Conservation (phyloP, 2,113 vertebrate species). For the Aptenodytes forsteri region DNA sequence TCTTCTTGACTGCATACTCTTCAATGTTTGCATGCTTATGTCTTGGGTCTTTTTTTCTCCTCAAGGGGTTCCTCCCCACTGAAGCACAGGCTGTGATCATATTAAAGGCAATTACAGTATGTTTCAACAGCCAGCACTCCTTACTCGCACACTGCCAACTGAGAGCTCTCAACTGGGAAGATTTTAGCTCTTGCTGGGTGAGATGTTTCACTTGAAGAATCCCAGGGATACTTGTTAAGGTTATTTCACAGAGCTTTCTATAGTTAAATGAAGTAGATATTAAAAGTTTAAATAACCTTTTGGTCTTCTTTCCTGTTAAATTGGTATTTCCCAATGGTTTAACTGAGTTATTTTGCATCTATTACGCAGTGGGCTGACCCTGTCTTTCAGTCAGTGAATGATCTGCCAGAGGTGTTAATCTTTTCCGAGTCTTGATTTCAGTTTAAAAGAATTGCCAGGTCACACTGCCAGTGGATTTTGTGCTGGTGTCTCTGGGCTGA, state of each 20-base stretch:
- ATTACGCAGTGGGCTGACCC: neutral
- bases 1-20: neutral
- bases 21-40: neutral
- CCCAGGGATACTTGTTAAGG: neutral
- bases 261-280: neutral
- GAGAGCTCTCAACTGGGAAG: neutral
- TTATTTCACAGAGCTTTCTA: neutral
- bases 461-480: neutral
- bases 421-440: neutral
- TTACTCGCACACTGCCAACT: neutral
- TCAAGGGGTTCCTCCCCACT: neutral
- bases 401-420: neutral
- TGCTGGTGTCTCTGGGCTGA: neutral
- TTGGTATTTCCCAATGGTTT: neutral
- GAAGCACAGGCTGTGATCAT: neutral
- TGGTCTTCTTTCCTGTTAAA: neutral
- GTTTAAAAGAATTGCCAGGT: neutral
- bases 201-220: constrained; percentile 17
- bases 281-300: constrained; percentile 36
- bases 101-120: neutral
- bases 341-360: neutral
- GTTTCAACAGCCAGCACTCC: neutral
- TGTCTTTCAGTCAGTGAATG: neutral
- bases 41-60: neutral
- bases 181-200: neutral